These are phyloP conservation scores for Spodoptera littoralis DNA, from an alignment of 2,888 invertebrate genomes.

Conservation along the genomic window DNA sequence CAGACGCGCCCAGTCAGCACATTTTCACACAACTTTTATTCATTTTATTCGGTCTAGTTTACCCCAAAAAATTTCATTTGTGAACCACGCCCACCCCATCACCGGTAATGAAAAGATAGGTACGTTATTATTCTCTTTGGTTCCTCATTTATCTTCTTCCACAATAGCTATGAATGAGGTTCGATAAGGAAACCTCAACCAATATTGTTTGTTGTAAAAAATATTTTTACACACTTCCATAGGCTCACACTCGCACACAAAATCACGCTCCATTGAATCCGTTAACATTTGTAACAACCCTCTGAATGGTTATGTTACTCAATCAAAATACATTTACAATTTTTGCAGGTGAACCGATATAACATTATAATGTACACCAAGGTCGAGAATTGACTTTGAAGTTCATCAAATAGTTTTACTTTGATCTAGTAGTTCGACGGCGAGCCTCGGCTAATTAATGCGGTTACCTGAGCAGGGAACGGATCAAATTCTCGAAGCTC, in stretches of 20 bases:
- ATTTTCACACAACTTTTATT: slow-evolving; percentile 43
- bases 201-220: slow-evolving; percentile 28
- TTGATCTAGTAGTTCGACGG: slow-evolving; percentile 40
- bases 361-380: slow-evolving; percentile 8
- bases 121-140: slow-evolving; percentile 9
- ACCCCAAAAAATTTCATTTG: slow-evolving; percentile 18
- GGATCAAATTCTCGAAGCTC: slow-evolving; percentile 50
- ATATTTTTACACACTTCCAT: slow-evolving; percentile 9
- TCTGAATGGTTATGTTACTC: slow-evolving; percentile 2
- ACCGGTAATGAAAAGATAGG: slow-evolving; percentile 13
- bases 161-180: slow-evolving; percentile 13
- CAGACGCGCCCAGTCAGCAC: slow-evolving; percentile 18
- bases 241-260: slow-evolving; percentile 24
- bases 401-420: slow-evolving; percentile 42
- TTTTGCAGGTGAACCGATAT: slow-evolving; percentile 1
- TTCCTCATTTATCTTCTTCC: slow-evolving; percentile 9
- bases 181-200: slow-evolving; percentile 18
- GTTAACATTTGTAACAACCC: slow-evolving; percentile 14
- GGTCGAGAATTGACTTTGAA: slow-evolving; percentile 1
- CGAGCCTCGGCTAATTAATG: slow-evolving; percentile 44
- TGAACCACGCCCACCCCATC: slow-evolving; percentile 2
- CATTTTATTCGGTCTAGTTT: slow-evolving; percentile 15
- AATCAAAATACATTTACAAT: slow-evolving; percentile 1
- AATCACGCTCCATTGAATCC: slow-evolving; percentile 25
- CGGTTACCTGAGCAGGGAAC: slow-evolving; percentile 43